Evolutionary conservation across 2,113 vertebrate species (phyloP).

Genomic region (Opisthocomus hoazin): DNA sequence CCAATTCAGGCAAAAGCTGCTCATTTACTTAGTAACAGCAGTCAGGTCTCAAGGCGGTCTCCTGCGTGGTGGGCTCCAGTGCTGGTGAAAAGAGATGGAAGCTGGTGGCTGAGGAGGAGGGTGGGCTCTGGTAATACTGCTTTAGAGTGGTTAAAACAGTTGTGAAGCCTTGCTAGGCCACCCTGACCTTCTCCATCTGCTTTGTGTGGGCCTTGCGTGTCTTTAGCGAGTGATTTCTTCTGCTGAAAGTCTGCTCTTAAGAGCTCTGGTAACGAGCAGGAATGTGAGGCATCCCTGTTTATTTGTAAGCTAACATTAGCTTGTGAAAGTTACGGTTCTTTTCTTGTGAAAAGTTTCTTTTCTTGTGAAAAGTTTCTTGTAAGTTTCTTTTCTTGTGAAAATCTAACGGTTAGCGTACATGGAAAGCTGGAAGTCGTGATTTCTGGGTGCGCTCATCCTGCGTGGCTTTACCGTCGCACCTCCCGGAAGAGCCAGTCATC

Average conservation of each 20-base stretch:
- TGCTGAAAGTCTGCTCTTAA: not conserved
- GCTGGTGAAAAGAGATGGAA: not conserved
- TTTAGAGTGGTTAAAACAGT: not conserved
- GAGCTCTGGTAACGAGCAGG: not conserved
- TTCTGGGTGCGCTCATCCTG: not conserved
- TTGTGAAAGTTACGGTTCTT: too few species aligned
- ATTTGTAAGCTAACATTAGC: not conserved
- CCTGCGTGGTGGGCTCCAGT: rapidly evolving
- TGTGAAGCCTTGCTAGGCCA: not conserved
- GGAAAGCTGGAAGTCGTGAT: not conserved
- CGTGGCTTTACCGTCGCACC: not conserved
- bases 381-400: not conserved
- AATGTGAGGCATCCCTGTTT: not conserved
- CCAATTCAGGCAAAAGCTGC: not conserved
- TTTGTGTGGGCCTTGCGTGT: rapidly evolving
- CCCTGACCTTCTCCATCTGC: rapidly evolving
- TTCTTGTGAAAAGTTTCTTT: not conserved
- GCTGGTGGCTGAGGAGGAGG: not conserved
- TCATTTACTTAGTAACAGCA: not conserved
- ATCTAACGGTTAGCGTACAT: not conserved
- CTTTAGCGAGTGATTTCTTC: not conserved
- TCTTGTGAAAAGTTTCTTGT: not conserved
- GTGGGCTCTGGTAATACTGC: not conserved
- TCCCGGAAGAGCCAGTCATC: not conserved
- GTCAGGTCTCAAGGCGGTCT: not conserved